Conservation (phyloP, 2,113 vertebrate genomes). For the Grantiella picta region DNA sequence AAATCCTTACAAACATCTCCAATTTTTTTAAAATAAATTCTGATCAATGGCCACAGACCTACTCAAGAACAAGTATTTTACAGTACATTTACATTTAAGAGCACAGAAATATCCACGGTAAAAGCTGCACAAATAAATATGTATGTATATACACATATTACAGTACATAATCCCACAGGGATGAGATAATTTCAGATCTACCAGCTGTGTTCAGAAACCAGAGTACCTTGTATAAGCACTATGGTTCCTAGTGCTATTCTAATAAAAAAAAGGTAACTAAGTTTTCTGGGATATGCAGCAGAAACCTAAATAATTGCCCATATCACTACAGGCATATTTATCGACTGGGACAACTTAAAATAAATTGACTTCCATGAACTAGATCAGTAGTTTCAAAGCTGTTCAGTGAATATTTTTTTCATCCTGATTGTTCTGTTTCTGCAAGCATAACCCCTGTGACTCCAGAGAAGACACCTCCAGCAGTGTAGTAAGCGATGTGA, state of each 20-base stretch:
- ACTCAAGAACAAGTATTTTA: not conserved
- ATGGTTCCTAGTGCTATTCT: not conserved
- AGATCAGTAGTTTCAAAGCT: not conserved
- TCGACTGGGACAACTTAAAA: not conserved
- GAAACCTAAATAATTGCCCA: not conserved
- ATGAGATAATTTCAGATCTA: conserved; percentile 25
- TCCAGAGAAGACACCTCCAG: not conserved
- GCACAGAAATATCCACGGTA: not conserved
- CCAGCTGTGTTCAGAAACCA: conserved; percentile 2
- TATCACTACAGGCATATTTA: not conserved
- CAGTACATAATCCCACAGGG: conserved; percentile 60
- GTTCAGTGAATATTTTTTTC: not conserved
- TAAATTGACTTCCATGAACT: not conserved
- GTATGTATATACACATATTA: not conserved
- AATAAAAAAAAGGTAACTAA: not conserved
- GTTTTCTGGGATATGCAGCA: not conserved
- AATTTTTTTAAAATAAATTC: not conserved
- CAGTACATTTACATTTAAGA: not conserved
- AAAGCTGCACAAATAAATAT: not conserved
- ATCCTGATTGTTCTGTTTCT: not conserved
- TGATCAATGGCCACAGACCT: not conserved
- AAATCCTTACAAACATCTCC: not conserved
- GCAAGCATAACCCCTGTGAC: not conserved
- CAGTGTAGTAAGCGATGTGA: conserved; percentile 16
- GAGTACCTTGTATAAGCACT: not conserved